Conservation (phyloP, 2,797 vertebrate genomes). For the Anabacerthia variegaticeps region DNA sequence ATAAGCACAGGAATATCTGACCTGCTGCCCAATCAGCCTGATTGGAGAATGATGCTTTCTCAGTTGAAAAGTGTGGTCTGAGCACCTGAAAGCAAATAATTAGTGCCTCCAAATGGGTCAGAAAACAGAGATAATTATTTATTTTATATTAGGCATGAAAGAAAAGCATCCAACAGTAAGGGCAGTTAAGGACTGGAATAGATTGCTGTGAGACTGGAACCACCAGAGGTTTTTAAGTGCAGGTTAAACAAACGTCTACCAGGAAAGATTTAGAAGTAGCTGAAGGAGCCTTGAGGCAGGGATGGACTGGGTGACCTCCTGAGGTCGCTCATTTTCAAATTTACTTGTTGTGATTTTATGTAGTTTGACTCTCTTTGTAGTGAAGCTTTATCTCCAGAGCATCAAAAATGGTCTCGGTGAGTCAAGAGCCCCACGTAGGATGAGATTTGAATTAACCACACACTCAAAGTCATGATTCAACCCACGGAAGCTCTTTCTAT, state of each 20-base stretch:
- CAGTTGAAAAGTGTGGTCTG: background rate
- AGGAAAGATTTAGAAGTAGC: background rate
- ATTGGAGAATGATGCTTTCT: background rate
- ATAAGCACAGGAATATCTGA: background rate
- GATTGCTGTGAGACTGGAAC: background rate
- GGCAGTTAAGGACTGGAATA: background rate
- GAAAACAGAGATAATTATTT: background rate
- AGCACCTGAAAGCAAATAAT: background rate
- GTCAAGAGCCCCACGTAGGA: background rate
- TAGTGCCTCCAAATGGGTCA: background rate
- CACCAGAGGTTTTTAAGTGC: background rate
- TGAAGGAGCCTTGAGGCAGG: background rate
- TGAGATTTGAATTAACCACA: background rate
- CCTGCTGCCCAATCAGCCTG: background rate
- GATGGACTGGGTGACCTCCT: background rate
- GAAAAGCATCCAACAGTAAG: background rate
- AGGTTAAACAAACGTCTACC: background rate
- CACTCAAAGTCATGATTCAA: background rate
- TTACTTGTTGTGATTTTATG: background rate
- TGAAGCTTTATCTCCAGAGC: background rate
- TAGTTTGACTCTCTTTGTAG: background rate
- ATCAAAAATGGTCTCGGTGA: background rate
- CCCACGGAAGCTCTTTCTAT: background rate
- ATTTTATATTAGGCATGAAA: background rate
- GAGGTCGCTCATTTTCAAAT: background rate